Evolutionary conservation across 1,140 invertebrate species (phyloP).

Genomic region (Lerema accius): DNA sequence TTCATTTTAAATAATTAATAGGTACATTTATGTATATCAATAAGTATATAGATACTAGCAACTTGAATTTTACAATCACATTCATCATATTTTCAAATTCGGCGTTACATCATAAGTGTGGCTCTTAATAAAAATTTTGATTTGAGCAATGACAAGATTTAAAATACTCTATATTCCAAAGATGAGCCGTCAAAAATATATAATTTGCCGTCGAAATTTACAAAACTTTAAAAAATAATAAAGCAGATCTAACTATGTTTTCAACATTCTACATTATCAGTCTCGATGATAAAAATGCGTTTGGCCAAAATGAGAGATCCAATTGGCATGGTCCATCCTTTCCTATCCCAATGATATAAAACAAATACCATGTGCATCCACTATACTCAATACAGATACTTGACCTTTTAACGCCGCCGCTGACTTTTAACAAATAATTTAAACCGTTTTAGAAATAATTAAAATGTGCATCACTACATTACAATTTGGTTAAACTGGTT

Average conservation of each 20-base stretch:
- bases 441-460: no score
- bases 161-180: slow-evolving; percentile 76
- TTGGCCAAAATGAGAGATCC: slow-evolving; percentile 79
- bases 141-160: slow-evolving; percentile 78
- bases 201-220: slow-evolving; percentile 68
- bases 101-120: slow-evolving; percentile 69
- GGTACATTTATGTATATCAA: slow-evolving; percentile 58
- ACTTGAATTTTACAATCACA: slow-evolving; percentile 73
- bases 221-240: slow-evolving; percentile 78
- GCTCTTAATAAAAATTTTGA: slow-evolving; percentile 77
- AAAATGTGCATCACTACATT: no score
- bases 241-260: slow-evolving; percentile 78
- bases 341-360: slow-evolving; percentile 62
- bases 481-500: no score
- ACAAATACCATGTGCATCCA: slow-evolving; percentile 59
- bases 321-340: slow-evolving; percentile 68
- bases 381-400: slow-evolving; percentile 66
- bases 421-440: no score
- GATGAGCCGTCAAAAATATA: slow-evolving; percentile 80
- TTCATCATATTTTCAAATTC: slow-evolving; percentile 72
- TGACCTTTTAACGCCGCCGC: slow-evolving; percentile 36
- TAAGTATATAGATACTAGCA: slow-evolving; percentile 67
- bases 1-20: slow-evolving; percentile 72
- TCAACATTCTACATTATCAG: slow-evolving; percentile 79
- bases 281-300: slow-evolving; percentile 79